These are phyloP conservation scores for Platichthys flesus DNA, from an alignment of 2,113 vertebrate genomes.

Conservation along the genomic window DNA sequence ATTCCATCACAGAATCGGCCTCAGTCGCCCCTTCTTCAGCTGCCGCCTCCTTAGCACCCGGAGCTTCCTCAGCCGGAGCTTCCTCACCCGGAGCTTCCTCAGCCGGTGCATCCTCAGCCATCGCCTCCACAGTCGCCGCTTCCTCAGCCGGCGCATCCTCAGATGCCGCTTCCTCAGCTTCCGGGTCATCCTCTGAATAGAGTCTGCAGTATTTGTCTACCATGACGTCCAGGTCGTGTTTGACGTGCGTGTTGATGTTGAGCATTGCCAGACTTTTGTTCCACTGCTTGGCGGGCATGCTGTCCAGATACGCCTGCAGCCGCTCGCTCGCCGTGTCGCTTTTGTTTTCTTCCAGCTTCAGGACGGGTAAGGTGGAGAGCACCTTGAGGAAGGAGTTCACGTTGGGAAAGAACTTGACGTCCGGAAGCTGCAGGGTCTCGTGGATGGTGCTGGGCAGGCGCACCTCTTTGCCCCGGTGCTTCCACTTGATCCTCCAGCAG, in stretches of 20 bases:
- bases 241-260: constrained; percentile 89
- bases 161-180: constrained; percentile 31
- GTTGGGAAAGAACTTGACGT: constrained; percentile 94
- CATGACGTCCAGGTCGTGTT: constrained; percentile 93
- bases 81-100: too few relatives aligned
- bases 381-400: constrained; percentile 91
- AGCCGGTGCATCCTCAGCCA: too few relatives aligned
- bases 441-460: constrained; percentile 91
- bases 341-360: constrained; percentile 86
- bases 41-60: background rate
- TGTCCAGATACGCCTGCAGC: constrained; percentile 85
- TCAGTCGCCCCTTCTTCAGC: constrained; percentile 34
- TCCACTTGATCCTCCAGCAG: constrained; percentile 98
- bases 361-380: constrained; percentile 87
- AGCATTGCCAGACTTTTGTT: constrained; percentile 89
- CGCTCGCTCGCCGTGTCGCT: constrained; percentile 80
- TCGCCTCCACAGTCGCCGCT: too few relatives aligned
- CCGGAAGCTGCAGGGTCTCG: constrained; percentile 90
- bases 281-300: constrained; percentile 83
- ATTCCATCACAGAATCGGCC: constrained; percentile 24
- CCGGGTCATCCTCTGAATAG: constrained; percentile 84
- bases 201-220: constrained; percentile 93
- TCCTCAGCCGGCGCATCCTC: too few relatives aligned
- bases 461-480: constrained; percentile 93
- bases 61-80: too few relatives aligned